Evolutionary conservation across 2,113 vertebrate genomes (phyloP).

Genomic region (Syngnathoides biaculeatus): DNA sequence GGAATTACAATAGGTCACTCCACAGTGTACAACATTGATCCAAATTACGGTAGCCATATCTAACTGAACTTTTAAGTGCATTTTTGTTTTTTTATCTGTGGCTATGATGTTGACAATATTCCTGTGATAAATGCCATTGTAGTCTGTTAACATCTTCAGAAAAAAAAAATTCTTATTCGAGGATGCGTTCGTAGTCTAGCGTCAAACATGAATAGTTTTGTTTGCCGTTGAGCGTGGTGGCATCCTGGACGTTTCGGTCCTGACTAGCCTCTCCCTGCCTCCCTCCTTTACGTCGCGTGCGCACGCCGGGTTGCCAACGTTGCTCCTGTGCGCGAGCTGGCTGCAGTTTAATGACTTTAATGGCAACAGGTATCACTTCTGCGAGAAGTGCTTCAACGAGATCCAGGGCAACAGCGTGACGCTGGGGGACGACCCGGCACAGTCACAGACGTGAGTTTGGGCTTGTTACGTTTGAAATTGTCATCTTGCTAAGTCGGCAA

Average conservation of each 20-base stretch:
- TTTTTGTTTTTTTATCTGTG: too few species aligned
- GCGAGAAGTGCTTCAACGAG: constrained; percentile 99
- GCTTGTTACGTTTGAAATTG: constrained; percentile 8
- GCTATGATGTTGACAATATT: too few species aligned
- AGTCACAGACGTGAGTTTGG: constrained; percentile 92
- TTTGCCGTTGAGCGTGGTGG: not conserved
- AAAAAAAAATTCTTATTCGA: too few species aligned
- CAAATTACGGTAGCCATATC: too few species aligned
- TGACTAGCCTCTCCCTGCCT: not conserved
- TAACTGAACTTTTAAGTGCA: too few species aligned
- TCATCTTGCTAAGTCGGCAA: constrained; percentile 3
- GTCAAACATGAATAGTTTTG: not conserved
- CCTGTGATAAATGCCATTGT: too few species aligned
- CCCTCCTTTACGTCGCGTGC: not conserved
- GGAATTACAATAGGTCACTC: not conserved
- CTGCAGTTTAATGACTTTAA: constrained; percentile 96
- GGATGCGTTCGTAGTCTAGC: not conserved
- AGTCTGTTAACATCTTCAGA: not conserved
- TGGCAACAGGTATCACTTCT: constrained; percentile 99
- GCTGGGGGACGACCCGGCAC: constrained; percentile 96
- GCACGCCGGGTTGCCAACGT: constrained; percentile 68
- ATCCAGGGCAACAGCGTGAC: constrained; percentile 99
- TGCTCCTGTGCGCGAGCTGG: constrained; percentile 76
- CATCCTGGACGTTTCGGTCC: not conserved
- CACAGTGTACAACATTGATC: too few species aligned